phyloP scores from a whole-genome alignment of 2,888 invertebrate genomes.

The Leptura quadrifasciata region DNA sequence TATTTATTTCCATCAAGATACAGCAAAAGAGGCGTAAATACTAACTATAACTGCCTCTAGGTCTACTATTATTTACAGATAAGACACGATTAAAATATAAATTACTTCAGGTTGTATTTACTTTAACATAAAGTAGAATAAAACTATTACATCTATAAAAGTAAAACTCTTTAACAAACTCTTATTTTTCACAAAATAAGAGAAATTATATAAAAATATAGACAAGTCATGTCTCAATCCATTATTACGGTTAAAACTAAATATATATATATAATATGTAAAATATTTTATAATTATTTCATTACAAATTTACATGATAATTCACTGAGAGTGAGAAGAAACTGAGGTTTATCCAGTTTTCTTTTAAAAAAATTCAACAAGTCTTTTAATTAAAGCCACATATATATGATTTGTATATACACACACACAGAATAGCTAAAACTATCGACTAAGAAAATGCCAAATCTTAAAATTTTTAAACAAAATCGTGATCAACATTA shows the following conservation, averaged over 20 bases:
- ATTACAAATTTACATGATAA: conserved; percentile 45
- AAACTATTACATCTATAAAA: conserved; percentile 40
- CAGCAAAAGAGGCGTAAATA: conserved; percentile 55
- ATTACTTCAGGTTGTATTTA: conserved; percentile 35
- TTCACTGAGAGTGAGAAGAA: conserved; percentile 31
- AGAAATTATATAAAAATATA: conserved; percentile 48
- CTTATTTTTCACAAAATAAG: conserved; percentile 36
- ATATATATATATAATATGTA: conserved; percentile 44
- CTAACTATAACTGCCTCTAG: conserved; percentile 26
- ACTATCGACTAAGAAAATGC: conserved; percentile 9
- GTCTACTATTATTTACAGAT: conserved; percentile 46
- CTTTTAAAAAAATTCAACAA: neutral
- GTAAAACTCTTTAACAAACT: conserved; percentile 34
- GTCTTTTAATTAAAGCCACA: neutral
- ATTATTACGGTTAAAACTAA: conserved; percentile 39
- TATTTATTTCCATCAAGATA: conserved; percentile 65
- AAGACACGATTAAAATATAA: conserved; percentile 47
- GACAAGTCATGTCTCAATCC: conserved; percentile 38
- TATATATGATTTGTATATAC: conserved; percentile 6
- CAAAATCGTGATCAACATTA: neutral
- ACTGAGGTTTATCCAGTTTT: neutral
- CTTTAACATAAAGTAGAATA: conserved; percentile 50
- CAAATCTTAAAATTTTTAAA: neutral
- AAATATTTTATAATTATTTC: conserved; percentile 42
- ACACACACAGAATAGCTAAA: conserved; percentile 8